These are phyloP conservation scores for Cheiracanthium punctorium DNA, from an alignment of 2,888 invertebrate species.

Conservation along the genomic window DNA sequence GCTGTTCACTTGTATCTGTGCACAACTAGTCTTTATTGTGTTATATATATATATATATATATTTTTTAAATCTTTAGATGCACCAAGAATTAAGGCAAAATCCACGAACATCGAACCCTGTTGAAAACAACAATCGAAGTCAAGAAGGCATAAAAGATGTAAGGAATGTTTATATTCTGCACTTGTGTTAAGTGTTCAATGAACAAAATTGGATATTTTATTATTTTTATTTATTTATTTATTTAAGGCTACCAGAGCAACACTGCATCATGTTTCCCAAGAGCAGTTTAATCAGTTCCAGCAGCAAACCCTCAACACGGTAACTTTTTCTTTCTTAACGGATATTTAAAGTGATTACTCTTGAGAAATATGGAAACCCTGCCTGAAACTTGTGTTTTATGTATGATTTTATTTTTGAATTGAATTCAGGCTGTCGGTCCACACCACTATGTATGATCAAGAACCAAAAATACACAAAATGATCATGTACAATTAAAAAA, in stretches of 20 bases:
- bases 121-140: constrained; percentile 41
- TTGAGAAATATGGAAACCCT: too few relatives aligned
- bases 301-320: constrained; percentile 37
- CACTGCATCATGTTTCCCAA: constrained; percentile 31
- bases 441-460: too few relatives aligned
- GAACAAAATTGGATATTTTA: constrained; percentile 1
- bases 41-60: constrained; percentile 5
- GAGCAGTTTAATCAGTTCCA: constrained; percentile 66
- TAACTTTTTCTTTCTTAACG: too few relatives aligned
- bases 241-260: constrained; percentile 35
- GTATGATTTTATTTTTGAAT: too few relatives aligned
- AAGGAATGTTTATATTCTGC: background rate
- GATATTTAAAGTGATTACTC: too few relatives aligned
- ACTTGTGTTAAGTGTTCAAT: too few relatives aligned
- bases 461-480: too few relatives aligned
- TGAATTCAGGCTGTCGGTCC: too few relatives aligned
- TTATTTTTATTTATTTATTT: constrained; percentile 1
- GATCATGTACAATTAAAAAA: too few relatives aligned
- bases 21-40: background rate
- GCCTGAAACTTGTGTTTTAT: too few relatives aligned
- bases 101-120: constrained; percentile 35
- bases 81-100: constrained; percentile 52
- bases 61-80: constrained; percentile 13
- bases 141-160: constrained; percentile 48
- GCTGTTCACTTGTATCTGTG: too few relatives aligned